These are phyloP conservation scores for Psephotus haematonotus DNA, from an alignment of 2,113 vertebrate species.

Conservation along the genomic window DNA sequence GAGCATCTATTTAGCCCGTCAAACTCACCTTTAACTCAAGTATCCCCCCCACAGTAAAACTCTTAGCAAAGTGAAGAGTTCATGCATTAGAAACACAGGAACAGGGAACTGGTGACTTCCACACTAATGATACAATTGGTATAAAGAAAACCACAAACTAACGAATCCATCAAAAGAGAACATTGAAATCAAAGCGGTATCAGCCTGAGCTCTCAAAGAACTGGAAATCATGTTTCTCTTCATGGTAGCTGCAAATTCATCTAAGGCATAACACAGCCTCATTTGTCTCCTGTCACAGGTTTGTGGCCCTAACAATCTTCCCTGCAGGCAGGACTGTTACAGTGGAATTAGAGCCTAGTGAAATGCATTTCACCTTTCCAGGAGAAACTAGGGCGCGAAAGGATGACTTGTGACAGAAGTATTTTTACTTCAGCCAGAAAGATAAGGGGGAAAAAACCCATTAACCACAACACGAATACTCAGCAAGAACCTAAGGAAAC, in stretches of 20 bases:
- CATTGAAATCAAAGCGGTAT: not conserved
- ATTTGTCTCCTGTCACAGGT: not conserved
- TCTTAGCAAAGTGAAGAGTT: not conserved
- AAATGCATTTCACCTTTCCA: not conserved
- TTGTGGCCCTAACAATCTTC: not conserved
- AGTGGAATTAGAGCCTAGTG: not conserved
- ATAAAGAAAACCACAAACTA: conserved; percentile 27
- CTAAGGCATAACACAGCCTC: not conserved
- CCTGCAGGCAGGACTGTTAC: not conserved
- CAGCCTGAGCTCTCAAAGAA: not conserved
- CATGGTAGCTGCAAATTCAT: conserved; percentile 32
- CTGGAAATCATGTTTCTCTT: not conserved
- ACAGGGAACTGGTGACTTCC: not conserved
- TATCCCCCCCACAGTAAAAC: not conserved
- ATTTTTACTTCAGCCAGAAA: conserved; percentile 51
- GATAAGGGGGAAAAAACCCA: not conserved
- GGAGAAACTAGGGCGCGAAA: not conserved
- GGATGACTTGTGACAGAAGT: conserved; percentile 32
- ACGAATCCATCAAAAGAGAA: conserved; percentile 28
- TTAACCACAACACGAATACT: not conserved
- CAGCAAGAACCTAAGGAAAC: not conserved
- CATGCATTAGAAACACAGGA: not conserved
- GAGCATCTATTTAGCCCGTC: not conserved
- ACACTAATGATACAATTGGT: not conserved
- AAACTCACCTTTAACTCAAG: not conserved